Conservation (phyloP, 2,113 vertebrate genomes). For the Cheirogaleus medius region DNA sequence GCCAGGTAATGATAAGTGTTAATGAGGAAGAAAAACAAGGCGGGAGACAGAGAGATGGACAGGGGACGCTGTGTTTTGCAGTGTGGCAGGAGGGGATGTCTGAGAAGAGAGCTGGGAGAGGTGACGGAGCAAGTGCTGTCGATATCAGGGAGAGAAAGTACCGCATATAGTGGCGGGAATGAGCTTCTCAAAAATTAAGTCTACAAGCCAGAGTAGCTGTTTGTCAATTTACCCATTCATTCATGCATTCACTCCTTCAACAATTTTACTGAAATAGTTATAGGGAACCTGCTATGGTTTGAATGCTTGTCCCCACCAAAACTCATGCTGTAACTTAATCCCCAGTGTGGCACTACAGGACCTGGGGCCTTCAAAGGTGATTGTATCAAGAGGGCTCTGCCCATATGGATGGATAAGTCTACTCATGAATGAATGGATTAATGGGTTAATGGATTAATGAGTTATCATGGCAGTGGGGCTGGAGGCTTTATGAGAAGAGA, state of each 20-base stretch:
- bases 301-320: neutral
- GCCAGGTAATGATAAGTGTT: neutral
- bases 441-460: neutral
- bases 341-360: neutral
- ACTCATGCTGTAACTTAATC: neutral
- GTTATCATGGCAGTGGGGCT: neutral
- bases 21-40: neutral
- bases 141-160: neutral
- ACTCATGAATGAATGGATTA: neutral
- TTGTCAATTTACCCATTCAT: neutral
- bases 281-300: neutral
- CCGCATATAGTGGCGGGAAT: neutral
- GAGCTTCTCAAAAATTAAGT: neutral
- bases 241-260: neutral
- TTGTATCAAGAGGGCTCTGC: neutral
- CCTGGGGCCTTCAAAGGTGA: neutral
- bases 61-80: fast-evolving
- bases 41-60: fast-evolving
- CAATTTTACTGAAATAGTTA: neutral
- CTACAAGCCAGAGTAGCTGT: neutral
- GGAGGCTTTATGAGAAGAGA: neutral
- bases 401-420: too few relatives aligned
- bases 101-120: neutral
- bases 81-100: fast-evolving
- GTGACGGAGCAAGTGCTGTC: too few relatives aligned